These are phyloP conservation scores for Xiphorhynchus elegans DNA, from an alignment of 2,113 vertebrate species.

Conservation along the genomic window DNA sequence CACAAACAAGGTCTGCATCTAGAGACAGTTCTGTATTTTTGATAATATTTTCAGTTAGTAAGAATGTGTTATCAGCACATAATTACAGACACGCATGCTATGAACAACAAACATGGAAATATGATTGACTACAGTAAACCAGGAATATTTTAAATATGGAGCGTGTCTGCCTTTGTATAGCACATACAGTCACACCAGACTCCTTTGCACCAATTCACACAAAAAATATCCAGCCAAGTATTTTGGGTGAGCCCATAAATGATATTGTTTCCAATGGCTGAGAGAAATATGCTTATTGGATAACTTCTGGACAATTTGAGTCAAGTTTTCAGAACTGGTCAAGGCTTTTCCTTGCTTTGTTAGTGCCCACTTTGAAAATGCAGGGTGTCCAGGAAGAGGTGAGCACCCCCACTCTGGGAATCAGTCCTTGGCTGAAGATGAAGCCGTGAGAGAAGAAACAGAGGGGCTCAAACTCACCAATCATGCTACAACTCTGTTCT, in stretches of 20 bases:
- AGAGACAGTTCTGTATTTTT: slow-evolving; percentile 8
- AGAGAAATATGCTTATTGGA: neutral
- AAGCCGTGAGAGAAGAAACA: rapidly evolving
- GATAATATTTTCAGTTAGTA: slow-evolving; percentile 9
- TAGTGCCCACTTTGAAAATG: rapidly evolving
- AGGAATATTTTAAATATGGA: slow-evolving; percentile 1
- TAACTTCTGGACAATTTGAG: neutral
- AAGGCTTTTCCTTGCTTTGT: neutral
- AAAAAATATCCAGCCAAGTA: slow-evolving; percentile 8
- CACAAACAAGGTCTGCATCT: slow-evolving; percentile 36
- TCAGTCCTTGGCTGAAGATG: neutral
- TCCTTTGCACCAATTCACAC: slow-evolving; percentile 19
- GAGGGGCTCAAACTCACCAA: neutral
- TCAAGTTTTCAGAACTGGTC: neutral
- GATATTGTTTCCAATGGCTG: neutral
- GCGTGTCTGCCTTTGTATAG: slow-evolving; percentile 18
- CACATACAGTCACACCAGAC: neutral
- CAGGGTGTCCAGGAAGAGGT: neutral
- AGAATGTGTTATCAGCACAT: neutral
- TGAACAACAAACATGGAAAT: slow-evolving; percentile 27
- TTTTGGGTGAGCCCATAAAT: neutral
- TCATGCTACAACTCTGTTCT: neutral
- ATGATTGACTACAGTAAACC: neutral
- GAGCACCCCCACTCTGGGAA: neutral
- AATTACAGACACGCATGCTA: neutral